phyloP scores from a whole-genome alignment of 2,797 vertebrate genomes.

The Otolemur crassicaudatus region DNA sequence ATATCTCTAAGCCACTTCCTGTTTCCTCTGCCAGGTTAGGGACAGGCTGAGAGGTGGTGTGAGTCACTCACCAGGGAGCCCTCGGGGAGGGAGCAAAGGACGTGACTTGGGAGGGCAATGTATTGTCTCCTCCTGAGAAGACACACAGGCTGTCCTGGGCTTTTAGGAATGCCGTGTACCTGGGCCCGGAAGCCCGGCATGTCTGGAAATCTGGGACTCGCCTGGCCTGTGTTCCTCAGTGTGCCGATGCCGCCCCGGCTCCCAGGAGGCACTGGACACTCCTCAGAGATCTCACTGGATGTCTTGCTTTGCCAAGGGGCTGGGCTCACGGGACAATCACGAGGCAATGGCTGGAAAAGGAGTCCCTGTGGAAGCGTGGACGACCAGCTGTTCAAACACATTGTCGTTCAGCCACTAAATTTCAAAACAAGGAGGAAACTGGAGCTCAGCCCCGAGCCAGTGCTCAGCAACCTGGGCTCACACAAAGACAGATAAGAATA shows the following conservation, averaged over 20 bases:
- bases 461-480: background rate
- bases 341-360: background rate
- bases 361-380: background rate
- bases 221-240: background rate
- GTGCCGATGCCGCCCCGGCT: background rate
- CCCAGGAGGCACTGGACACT: background rate
- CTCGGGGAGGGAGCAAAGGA: background rate
- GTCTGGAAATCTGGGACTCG: background rate
- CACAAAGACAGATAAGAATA: background rate
- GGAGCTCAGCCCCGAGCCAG: background rate
- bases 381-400: background rate
- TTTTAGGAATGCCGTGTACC: background rate
- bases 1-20: constrained; percentile 60
- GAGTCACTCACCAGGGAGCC: constrained; percentile 29
- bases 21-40: constrained; percentile 64
- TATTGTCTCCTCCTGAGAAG: background rate
- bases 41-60: background rate
- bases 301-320: constrained; percentile 1
- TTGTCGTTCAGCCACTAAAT: constrained; percentile 32
- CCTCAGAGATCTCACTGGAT: background rate
- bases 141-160: background rate
- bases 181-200: background rate
- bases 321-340: background rate
- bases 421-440: constrained; percentile 59
- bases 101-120: background rate